phyloP scores from a whole-genome alignment of 2,888 invertebrate species.

The Cybosia mesomella region DNA sequence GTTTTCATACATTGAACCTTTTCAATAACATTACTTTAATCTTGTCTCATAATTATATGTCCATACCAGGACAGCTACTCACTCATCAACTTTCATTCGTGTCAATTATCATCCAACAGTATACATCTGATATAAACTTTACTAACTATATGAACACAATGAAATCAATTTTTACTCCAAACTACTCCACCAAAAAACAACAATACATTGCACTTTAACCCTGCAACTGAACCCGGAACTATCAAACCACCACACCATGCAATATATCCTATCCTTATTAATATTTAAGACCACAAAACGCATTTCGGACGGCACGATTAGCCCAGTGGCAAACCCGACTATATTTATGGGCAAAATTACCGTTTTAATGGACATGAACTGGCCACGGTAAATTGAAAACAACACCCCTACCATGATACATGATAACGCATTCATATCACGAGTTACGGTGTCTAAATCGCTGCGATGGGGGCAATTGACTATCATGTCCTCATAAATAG shows the following conservation, averaged over 20 bases:
- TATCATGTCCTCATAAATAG: conserved; percentile 41
- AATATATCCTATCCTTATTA: conserved; percentile 48
- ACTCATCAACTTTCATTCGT: background rate
- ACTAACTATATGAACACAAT: background rate
- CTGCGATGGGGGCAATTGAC: conserved; percentile 45
- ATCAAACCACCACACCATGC: conserved; percentile 33
- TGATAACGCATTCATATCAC: conserved; percentile 48
- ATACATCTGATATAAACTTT: background rate
- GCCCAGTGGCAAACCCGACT: conserved; percentile 46
- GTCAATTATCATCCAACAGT: background rate
- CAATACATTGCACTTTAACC: conserved; percentile 14
- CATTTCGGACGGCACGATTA: conserved; percentile 57
- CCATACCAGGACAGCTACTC: too few relatives aligned
- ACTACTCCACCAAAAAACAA: conserved; percentile 14
- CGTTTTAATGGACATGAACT: conserved; percentile 62
- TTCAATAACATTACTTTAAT: too few relatives aligned
- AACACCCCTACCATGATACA: conserved; percentile 49
- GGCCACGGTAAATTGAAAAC: conserved; percentile 59
- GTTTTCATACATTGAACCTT: background rate
- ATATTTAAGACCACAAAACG: conserved; percentile 57
- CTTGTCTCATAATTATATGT: too few relatives aligned
- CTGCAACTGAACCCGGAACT: conserved; percentile 29
- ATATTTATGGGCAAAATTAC: conserved; percentile 64
- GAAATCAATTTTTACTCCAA: background rate
- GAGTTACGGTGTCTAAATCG: conserved; percentile 30